Percentiles rank a stretch among this genome's conserved stretches.
These are phyloP conservation scores for Yponomeuta cagnagella DNA, from an alignment of 2,888 invertebrate genomes.

Conservation along the genomic window DNA sequence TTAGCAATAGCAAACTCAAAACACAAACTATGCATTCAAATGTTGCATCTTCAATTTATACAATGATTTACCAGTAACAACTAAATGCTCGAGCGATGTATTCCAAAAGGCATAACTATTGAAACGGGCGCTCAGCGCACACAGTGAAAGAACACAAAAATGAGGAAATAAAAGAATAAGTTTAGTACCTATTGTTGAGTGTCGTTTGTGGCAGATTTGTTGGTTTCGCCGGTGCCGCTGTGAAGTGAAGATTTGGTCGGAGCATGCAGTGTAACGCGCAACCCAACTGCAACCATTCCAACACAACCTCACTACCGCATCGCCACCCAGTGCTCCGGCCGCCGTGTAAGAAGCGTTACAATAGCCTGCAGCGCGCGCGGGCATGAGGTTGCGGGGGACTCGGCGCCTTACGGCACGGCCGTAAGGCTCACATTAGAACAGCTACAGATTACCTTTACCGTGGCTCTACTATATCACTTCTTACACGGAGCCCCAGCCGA, in stretches of 20 bases:
- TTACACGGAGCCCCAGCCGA: slow-evolving; percentile 1
- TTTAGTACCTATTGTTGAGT: slow-evolving; percentile 75
- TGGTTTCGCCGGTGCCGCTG: slow-evolving; percentile 75
- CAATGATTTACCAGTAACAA: slow-evolving; percentile 48
- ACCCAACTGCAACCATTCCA: slow-evolving; percentile 90
- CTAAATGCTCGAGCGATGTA: slow-evolving; percentile 57
- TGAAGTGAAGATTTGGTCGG: slow-evolving; percentile 78
- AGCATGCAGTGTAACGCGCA: slow-evolving; percentile 93
- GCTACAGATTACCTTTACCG: not conserved
- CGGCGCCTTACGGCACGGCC: not conserved
- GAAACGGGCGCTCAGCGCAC: slow-evolving; percentile 53
- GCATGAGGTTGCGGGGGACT: not conserved
- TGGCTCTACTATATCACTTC: not conserved
- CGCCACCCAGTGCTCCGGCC: slow-evolving; percentile 19
- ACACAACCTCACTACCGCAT: slow-evolving; percentile 69
- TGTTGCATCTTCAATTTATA: slow-evolving; percentile 55
- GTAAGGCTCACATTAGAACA: not conserved
- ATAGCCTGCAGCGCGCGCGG: not conserved
- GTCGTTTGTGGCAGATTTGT: slow-evolving; percentile 73
- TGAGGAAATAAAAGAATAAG: slow-evolving; percentile 67
- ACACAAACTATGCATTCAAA: slow-evolving; percentile 69
- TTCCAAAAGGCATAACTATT: slow-evolving; percentile 55
- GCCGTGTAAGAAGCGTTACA: slow-evolving; percentile 3
- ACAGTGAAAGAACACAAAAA: slow-evolving; percentile 74
- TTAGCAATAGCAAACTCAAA: slow-evolving; percentile 58